Evolutionary conservation across 2,113 vertebrate species (phyloP), one percentile per base, ranked within the genome.

Genomic region (Maccullochella peelii): DNA sequence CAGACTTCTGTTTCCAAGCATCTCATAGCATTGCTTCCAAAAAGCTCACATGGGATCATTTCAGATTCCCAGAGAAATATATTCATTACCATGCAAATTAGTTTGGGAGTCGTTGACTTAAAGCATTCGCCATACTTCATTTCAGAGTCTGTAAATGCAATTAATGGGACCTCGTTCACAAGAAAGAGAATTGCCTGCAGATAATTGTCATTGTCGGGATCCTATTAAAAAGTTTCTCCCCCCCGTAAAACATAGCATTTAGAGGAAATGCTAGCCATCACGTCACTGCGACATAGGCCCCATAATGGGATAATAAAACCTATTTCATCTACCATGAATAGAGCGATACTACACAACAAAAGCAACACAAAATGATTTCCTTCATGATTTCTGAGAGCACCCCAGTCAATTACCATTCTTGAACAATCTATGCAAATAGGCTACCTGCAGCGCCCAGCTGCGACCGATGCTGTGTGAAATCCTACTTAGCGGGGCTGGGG

Each of bases 71-170:
- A 85, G 83, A 91, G 93, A 95, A 94, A 95, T 91, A 78, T 94
- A 94, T 94, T 95, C 95, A 96, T 96, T 95, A 95, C 92, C 94
- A 96, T 96, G 95, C 90, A 96, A 95, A 96, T 96, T 93, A 95
- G 94, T 95, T 92, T 89, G 94, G 83, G 88, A 95, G 91, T 83
- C 79, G 86, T 92, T 93, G 93, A 93, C 91, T 94, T 95, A 95
- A 95, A 93, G 82, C 92, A 93, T 95, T 93, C 87, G 86, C 93
- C 88, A 89, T 94, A 94, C 92, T 95, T 96, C 85, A 95, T 96
- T 95, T 94, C 89, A 93, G 94, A 94, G 87, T 84, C 92, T 90
- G 95, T 96, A 95, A 96, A 96, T 94, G 94, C 93, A 96, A 96
- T 96, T 96, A 96, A 92, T 95, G 91, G 89, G 77, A 91, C 90